These are phyloP conservation scores for Lamellibrachia luymesi DNA, from an alignment of 1,140 invertebrate genomes.

Conservation along the genomic window DNA sequence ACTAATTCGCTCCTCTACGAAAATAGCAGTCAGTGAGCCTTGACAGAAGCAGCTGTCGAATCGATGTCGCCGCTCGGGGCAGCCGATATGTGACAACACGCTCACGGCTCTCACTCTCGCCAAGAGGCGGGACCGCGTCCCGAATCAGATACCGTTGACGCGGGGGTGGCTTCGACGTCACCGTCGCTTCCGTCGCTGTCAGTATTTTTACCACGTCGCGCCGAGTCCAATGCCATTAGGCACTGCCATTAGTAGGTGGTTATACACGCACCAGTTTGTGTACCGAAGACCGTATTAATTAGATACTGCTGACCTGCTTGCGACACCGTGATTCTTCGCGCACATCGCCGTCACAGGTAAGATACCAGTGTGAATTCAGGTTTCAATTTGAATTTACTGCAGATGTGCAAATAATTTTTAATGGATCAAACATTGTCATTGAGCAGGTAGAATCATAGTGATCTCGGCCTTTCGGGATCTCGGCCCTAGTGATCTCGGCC, in stretches of 20 bases:
- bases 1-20: neutral
- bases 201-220: neutral
- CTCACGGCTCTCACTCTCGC: neutral
- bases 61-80: neutral
- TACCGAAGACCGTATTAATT: neutral
- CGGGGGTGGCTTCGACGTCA: neutral
- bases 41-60: neutral
- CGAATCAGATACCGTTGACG: neutral
- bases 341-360: neutral
- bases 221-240: neutral
- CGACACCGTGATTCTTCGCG: neutral
- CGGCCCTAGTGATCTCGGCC: too few relatives aligned
- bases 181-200: neutral
- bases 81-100: neutral
- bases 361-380: neutral
- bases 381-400: too few relatives aligned
- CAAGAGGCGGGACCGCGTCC: neutral
- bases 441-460: too few relatives aligned
- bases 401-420: too few relatives aligned
- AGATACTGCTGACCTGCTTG: neutral
- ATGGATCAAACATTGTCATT: too few relatives aligned
- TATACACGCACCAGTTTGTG: neutral
- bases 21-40: neutral
- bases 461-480: too few relatives aligned
- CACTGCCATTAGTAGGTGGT: neutral